Percentiles rank a stretch among this genome's conserved stretches.
Evolutionary conservation across 2,888 invertebrate genomes (phyloP).

Genomic region (Coenonympha glycerion): DNA sequence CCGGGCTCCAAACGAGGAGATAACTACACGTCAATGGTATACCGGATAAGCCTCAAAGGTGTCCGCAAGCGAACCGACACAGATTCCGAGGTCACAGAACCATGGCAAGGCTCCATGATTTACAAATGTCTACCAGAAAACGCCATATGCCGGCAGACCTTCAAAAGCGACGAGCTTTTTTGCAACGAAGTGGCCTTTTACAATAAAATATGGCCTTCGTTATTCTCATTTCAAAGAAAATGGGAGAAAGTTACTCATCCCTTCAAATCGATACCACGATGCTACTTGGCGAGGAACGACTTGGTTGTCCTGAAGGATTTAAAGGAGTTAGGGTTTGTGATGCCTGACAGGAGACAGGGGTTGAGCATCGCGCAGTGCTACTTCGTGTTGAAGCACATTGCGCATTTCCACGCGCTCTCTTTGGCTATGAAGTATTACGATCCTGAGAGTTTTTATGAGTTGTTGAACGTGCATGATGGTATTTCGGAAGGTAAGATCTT

Average conservation of each 20-base stretch:
- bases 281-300: slow-evolving; percentile 76
- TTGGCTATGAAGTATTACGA: slow-evolving; percentile 77
- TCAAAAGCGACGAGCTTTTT: slow-evolving; percentile 82
- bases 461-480: slow-evolving; percentile 63
- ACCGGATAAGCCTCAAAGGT: slow-evolving; percentile 79
- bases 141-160: slow-evolving; percentile 78
- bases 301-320: slow-evolving; percentile 78
- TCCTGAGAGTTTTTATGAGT: slow-evolving; percentile 73
- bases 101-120: slow-evolving; percentile 81
- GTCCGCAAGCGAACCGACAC: slow-evolving; percentile 43
- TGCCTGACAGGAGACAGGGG: slow-evolving; percentile 79
- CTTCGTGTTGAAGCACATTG: slow-evolving; percentile 76
- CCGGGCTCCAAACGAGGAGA: slow-evolving; percentile 84
- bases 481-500: slow-evolving; percentile 68
- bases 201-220: slow-evolving; percentile 81
- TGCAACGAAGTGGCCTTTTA: slow-evolving; percentile 84
- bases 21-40: slow-evolving; percentile 84
- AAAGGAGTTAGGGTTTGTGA: slow-evolving; percentile 75
- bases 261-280: slow-evolving; percentile 76
- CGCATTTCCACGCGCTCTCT: slow-evolving; percentile 80
- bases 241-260: slow-evolving; percentile 57
- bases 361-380: slow-evolving; percentile 77
- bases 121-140: slow-evolving; percentile 83
- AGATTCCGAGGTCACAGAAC: slow-evolving; percentile 51
- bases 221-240: slow-evolving; percentile 74